Evolutionary conservation across 2,797 vertebrate species (phyloP).

Genomic region (Myotis daubentonii): DNA sequence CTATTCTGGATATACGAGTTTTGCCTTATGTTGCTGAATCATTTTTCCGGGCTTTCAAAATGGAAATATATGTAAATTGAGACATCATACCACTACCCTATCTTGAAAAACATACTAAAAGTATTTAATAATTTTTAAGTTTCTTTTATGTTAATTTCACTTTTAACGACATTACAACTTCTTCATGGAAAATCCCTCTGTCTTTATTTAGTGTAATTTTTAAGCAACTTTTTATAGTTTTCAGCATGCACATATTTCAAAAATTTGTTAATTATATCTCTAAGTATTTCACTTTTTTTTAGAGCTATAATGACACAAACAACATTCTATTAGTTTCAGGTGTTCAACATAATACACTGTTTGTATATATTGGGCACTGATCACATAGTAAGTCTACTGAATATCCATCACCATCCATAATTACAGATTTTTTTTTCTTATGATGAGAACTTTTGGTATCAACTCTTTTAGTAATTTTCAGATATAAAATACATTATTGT

Average conservation of each 20-base stretch:
- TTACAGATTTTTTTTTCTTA: not conserved
- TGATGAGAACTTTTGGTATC: not conserved
- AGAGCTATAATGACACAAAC: not conserved
- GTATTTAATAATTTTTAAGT: not conserved
- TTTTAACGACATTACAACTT: not conserved
- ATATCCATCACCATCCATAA: not conserved
- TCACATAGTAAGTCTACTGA: not conserved
- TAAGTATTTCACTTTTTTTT: not conserved
- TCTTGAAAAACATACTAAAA: constrained; percentile 35
- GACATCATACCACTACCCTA: not conserved
- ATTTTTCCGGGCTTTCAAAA: not conserved
- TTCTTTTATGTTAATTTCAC: not conserved
- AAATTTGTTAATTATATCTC: not conserved
- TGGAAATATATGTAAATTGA: not conserved
- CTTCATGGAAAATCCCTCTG: not conserved
- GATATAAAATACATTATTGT: not conserved
- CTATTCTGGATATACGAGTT: not conserved
- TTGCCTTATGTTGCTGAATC: not conserved
- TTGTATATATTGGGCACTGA: not conserved
- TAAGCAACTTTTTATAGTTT: not conserved
- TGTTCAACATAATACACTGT: not conserved
- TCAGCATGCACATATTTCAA: not conserved
- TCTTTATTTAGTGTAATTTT: not conserved
- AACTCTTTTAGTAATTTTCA: not conserved
- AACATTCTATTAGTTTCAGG: not conserved